Evolutionary conservation across 1,140 invertebrate genomes (phyloP), one percentile per base, ranked within the genome.

Genomic region (Oncopeltus fasciatus): DNA sequence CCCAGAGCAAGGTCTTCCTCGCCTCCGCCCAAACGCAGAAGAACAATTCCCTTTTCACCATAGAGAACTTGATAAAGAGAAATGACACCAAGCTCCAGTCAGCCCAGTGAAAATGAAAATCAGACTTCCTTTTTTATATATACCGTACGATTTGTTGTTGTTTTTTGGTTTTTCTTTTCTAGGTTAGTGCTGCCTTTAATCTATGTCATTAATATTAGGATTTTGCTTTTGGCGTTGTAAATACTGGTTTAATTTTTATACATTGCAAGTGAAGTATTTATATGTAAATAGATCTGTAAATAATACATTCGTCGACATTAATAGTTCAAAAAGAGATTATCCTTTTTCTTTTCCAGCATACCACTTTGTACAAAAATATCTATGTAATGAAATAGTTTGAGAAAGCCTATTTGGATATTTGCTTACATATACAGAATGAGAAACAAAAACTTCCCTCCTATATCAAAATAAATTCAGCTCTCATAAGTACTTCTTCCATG

Each of bases 11-110:
- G 20, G 64, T 65, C 43, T 43, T 24, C 9, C 53, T 65, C 3
- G 31, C 64, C 1, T 29, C 58, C 11, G 28, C 12, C 47, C 14
- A 51, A 44, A 33, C 60, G n/a, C 14, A 26, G 21, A 44, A 49
- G 9, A 63, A 57, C 24, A 56, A 51, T 20, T 64, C 63, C 11
- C 18, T 57, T 18, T 66, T 66, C 33, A 60, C 59, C 3, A 66
- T 66, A 31, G 65, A 66, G 21, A 60, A 63, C 53, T 33, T 66
- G 1, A 66, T 66, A 24, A 63, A 59, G 44, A 62, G 59, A 28
- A 53, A 21, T 28, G 43, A 44, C 26, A 28, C 29, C 14, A 61
- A 61, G 51, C 59, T 47, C 27, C 44, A 61, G n/a, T 28, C 58
- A 18, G 31, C 58, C 12, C 58, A 33, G 57, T 58, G 57, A 33